These are phyloP conservation scores for Luperina testacea DNA, from an alignment of 2,888 invertebrate species.

Conservation along the genomic window DNA sequence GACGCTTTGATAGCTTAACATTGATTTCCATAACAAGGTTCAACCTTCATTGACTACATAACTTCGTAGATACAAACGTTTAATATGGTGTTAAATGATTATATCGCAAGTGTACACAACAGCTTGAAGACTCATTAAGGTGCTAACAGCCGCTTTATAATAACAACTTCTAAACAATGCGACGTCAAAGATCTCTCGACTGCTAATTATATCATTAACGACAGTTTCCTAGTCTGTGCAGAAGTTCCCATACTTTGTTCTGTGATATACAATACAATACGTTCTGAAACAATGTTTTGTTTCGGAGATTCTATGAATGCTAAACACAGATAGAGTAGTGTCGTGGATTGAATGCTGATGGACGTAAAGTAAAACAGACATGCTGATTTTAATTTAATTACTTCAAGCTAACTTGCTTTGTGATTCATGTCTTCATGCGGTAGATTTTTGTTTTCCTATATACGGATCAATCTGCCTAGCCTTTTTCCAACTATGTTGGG, in stretches of 20 bases:
- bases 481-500: not conserved
- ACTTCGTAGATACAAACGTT: constrained; percentile 6
- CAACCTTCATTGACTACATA: constrained; percentile 28
- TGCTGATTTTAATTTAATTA: constrained; percentile 44
- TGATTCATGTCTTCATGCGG: constrained; percentile 10
- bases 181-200: constrained; percentile 59
- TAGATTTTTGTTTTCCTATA: not conserved
- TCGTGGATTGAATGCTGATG: constrained; percentile 56
- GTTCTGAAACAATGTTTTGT: constrained; percentile 63
- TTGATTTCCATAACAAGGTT: constrained; percentile 37
- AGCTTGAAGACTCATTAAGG: constrained; percentile 40
- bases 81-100: constrained; percentile 37
- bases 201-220: constrained; percentile 73
- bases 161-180: constrained; percentile 51
- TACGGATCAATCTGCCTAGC: not conserved
- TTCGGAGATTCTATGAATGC: constrained; percentile 54
- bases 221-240: constrained; percentile 73
- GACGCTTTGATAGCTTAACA: constrained; percentile 40
- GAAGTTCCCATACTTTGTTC: constrained; percentile 62
- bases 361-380: constrained; percentile 38
- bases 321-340: constrained; percentile 37
- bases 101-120: constrained; percentile 30
- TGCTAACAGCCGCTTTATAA: constrained; percentile 44
- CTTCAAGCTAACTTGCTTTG: not conserved
- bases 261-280: constrained; percentile 41